phyloP scores from a whole-genome alignment of 2,113 vertebrate genomes.

The Orthonyx spaldingii region DNA sequence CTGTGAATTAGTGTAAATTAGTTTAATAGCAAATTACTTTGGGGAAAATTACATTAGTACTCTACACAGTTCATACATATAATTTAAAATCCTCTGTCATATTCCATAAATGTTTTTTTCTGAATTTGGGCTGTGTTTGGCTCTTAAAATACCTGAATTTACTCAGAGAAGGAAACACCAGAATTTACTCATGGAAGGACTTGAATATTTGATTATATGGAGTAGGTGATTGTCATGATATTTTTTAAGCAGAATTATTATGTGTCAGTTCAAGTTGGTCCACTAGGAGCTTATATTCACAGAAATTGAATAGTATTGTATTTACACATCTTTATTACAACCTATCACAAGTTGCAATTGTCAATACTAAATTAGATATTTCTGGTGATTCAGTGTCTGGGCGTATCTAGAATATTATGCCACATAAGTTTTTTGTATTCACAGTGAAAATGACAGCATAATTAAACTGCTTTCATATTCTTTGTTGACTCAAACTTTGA shows the following conservation, averaged over 20 bases:
- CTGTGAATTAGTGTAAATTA: neutral
- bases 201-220: neutral
- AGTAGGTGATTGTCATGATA: neutral
- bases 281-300: neutral
- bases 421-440: neutral
- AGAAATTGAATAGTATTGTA: neutral
- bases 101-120: neutral
- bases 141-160: neutral
- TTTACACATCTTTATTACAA: neutral
- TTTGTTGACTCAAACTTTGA: neutral
- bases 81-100: neutral
- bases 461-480: neutral
- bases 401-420: neutral
- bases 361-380: neutral
- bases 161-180: neutral
- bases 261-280: neutral
- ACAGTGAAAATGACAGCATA: neutral
- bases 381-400: neutral
- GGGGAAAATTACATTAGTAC: neutral
- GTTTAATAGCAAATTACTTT: neutral
- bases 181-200: neutral
- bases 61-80: neutral
- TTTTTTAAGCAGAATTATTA: neutral
- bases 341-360: neutral
- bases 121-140: neutral